phyloP scores from a whole-genome alignment of 2,797 vertebrate species.

The Leptoclinus maculatus region DNA sequence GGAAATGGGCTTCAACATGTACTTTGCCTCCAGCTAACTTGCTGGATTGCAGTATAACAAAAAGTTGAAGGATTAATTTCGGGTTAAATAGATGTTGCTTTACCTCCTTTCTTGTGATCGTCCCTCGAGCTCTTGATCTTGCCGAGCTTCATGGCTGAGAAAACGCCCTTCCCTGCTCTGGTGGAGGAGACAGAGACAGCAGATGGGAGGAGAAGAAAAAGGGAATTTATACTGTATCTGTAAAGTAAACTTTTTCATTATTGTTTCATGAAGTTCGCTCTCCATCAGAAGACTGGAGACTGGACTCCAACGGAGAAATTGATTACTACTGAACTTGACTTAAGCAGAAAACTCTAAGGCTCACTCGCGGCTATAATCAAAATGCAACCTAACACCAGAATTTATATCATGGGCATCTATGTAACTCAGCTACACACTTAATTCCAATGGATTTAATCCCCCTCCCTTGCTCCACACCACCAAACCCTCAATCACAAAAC shows the following conservation, averaged over 20 bases:
- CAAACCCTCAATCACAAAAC: slow-evolving; percentile 81
- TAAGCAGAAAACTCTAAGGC: slow-evolving; percentile 5
- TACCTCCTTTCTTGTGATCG: slow-evolving; percentile 90
- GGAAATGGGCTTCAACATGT: neutral
- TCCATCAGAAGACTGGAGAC: neutral
- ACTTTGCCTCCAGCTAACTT: neutral
- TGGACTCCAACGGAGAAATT: neutral
- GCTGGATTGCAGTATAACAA: neutral
- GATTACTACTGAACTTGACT: neutral
- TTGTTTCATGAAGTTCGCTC: neutral
- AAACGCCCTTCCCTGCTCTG: slow-evolving; percentile 95
- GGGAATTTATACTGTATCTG: neutral
- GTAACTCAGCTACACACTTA: slow-evolving; percentile 45
- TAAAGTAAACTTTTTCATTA: slow-evolving; percentile 13
- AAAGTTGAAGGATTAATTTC: neutral
- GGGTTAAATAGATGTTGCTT: neutral
- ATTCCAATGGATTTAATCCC: slow-evolving; percentile 45
- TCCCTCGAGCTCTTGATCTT: slow-evolving; percentile 91
- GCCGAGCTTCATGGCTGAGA: slow-evolving; percentile 97
- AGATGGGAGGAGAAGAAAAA: slow-evolving; percentile 13
- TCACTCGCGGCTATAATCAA: neutral
- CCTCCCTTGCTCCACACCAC: slow-evolving; percentile 1
- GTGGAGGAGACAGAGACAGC: slow-evolving; percentile 22
- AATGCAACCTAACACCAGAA: slow-evolving; percentile 52
- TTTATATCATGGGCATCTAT: slow-evolving; percentile 43